Percentiles rank a stretch among this genome's conserved stretches.
phyloP scores from a whole-genome alignment of 2,797 vertebrate species.

The Craterocephalus amniculus region DNA sequence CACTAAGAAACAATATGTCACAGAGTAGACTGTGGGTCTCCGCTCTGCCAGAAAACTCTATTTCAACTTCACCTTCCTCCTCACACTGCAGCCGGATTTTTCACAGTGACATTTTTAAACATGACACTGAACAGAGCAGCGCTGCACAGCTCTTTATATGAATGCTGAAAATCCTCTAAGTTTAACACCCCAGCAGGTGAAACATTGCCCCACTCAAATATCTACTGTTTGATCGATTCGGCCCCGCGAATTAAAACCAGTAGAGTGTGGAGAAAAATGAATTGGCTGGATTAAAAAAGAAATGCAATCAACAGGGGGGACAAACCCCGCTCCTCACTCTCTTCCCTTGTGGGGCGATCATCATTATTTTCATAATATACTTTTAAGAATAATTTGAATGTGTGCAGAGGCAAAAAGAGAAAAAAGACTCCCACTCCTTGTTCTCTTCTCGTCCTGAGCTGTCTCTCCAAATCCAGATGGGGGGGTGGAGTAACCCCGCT shows the following conservation, averaged over 20 bases:
- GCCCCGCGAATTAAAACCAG: constrained; percentile 59
- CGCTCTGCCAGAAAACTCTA: neutral
- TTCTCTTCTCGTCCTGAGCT: constrained; percentile 53
- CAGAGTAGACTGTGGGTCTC: neutral
- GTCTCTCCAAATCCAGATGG: constrained; percentile 63
- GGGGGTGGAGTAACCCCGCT: constrained; percentile 57
- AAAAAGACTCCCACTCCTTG: constrained; percentile 44
- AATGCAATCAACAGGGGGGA: constrained; percentile 44
- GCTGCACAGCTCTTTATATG: constrained; percentile 48
- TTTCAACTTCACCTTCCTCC: neutral
- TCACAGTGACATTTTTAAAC: constrained; percentile 22
- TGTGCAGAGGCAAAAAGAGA: constrained; percentile 24
- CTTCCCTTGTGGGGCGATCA: constrained; percentile 10
- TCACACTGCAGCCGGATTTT: constrained; percentile 12
- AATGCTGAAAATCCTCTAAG: constrained; percentile 61
- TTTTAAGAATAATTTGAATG: constrained; percentile 43
- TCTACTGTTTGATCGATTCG: constrained; percentile 62
- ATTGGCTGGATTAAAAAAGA: constrained; percentile 46
- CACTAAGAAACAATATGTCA: neutral
- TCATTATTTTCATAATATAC: constrained; percentile 18
- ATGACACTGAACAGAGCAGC: constrained; percentile 17
- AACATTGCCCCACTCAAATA: constrained; percentile 52
- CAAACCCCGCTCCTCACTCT: constrained; percentile 37
- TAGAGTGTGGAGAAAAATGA: constrained; percentile 40
- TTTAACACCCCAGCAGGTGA: constrained; percentile 51